Evolutionary conservation across 2,888 invertebrate genomes (phyloP).

Genomic region (Cataglyphis albicans): DNA sequence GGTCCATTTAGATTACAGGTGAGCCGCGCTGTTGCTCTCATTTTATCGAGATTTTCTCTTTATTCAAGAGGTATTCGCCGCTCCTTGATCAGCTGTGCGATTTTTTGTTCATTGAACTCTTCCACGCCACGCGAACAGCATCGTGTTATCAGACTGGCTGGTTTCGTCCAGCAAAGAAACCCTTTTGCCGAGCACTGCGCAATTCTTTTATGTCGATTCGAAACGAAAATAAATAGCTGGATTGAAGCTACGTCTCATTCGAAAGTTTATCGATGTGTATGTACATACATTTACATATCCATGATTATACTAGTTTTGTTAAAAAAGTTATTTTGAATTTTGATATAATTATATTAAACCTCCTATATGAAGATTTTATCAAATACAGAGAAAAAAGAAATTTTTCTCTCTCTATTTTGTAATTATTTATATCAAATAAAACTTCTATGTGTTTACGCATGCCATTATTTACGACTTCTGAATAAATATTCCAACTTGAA

Average conservation of each 20-base stretch:
- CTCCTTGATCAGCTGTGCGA: conserved; percentile 50
- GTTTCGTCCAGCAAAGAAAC: not conserved
- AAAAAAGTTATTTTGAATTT: not conserved
- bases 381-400: not conserved
- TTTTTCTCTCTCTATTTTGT: not conserved
- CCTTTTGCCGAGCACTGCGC: not conserved
- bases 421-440: not conserved
- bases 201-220: not conserved
- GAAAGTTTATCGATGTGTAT: not conserved
- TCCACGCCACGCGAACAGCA: not conserved
- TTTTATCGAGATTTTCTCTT: conserved; percentile 58
- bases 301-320: not conserved
- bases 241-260: not conserved
- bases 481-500: conserved; percentile 38
- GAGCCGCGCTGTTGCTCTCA: conserved; percentile 51
- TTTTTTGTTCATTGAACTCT: not conserved
- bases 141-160: not conserved
- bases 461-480: not conserved
- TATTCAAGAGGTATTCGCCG: conserved; percentile 49
- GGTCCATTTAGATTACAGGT: conserved; percentile 61
- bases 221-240: not conserved
- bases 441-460: not conserved
- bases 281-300: not conserved
- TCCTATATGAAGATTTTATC: not conserved
- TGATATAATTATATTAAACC: not conserved